Base-by-base conservation (phyloP, 2,113 vertebrate genomes). In the cattle (Bos taurus) region DNA sequence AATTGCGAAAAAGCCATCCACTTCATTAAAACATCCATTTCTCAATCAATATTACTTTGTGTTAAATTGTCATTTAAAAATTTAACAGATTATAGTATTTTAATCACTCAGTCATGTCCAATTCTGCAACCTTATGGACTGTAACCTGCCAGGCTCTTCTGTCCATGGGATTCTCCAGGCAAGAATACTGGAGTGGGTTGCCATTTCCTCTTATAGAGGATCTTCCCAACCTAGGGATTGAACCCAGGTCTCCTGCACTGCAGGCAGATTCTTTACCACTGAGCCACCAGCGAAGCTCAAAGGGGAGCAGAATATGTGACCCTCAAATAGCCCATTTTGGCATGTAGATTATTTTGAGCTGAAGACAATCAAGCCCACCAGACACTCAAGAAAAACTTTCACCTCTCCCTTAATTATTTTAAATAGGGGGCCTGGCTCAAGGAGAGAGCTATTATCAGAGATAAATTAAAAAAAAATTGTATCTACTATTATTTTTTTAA, bases 101-200 rank as follows among this genome's bases (percentile, higher is more conserved):
- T 71, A 71, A 19, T 36, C 0, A 0, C 17, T 71, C n/a, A 71
- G 33, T 71, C 64, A 36, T 5, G 17, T 21, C 17, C 33, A n/a
- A 5, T n/a, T 67, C 64, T 67, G 16, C 4, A 21, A 36, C 0
- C 4, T 36, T 21, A 21, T 36, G 64, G 17, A 67, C 8, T 67
- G 16, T 36, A 67, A 36, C 33, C 17, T 36, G 17, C n/a, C 17
- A 36, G 33, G 17, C 64, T 36, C 16, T 33, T 67, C 33, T 36
- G 17, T 36, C 64, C 64, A 36, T 67, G 64, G 64, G 64, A 67
- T 67, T 67, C 64, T 67, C 33, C 33, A 36, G 62, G 64, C 33
- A 36, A 67, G 33, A 67, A 67, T 67, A 67, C 64, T 36, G 33
- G 16, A 67, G 64, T 36, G 33, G n/a, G n/a, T 36, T 71, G 17